Evolutionary conservation across 2,888 invertebrate genomes (phyloP).

Genomic region (Tetanocera ferruginea): DNA sequence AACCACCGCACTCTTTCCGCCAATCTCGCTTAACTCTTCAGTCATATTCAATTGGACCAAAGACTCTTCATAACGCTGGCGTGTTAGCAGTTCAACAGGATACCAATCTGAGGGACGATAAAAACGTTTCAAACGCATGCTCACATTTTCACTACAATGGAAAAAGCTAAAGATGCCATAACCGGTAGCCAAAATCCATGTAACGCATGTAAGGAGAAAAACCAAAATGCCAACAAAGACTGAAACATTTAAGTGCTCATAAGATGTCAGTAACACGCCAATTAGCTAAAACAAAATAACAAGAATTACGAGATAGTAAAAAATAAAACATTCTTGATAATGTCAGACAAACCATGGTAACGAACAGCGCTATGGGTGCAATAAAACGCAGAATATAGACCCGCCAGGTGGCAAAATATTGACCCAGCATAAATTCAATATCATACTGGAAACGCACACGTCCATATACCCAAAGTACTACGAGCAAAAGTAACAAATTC

Average conservation of each 20-base stretch:
- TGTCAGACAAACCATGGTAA: constrained; percentile 52
- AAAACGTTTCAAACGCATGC: constrained; percentile 54
- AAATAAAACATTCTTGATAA: not conserved
- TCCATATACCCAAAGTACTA: constrained; percentile 88
- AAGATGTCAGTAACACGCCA: not conserved
- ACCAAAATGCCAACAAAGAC: constrained; percentile 39
- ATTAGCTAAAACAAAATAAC: constrained; percentile 44
- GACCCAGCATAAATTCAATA: constrained; percentile 82
- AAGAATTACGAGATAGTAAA: not conserved
- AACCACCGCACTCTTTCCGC: constrained; percentile 55
- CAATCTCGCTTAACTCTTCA: constrained; percentile 60
- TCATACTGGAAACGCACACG: constrained; percentile 75
- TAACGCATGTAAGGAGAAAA: constrained; percentile 52
- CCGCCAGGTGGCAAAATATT: constrained; percentile 72
- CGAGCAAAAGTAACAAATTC: constrained; percentile 79
- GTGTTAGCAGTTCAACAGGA: constrained; percentile 57
- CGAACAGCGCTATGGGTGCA: constrained; percentile 58
- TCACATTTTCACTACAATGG: constrained; percentile 56
- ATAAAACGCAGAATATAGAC: constrained; percentile 62
- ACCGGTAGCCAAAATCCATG: constrained; percentile 61
- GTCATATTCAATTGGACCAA: constrained; percentile 61
- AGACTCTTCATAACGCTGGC: constrained; percentile 59
- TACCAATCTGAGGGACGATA: constrained; percentile 65
- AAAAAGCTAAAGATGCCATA: constrained; percentile 58
- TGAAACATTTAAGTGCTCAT: constrained; percentile 44